Evolutionary conservation across 1,140 invertebrate genomes (phyloP), one percentile per base, ranked within the genome.

Genomic region (Caenorhabditis tropicalis): DNA sequence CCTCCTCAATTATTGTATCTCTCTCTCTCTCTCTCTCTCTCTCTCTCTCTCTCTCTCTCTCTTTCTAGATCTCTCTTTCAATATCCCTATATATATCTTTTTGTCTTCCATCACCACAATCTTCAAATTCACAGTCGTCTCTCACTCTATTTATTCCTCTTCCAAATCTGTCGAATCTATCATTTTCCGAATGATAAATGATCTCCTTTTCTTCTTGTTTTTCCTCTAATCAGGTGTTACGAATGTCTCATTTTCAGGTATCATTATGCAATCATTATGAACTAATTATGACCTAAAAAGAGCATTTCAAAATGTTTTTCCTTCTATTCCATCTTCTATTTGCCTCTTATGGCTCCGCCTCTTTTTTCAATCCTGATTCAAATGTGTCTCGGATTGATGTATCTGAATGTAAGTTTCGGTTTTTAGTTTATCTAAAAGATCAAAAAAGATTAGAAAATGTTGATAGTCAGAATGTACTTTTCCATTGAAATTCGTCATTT

Each of bases 91-190:
- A n/a, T n/a, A n/a, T n/a, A n/a, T 58, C 24, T 29, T 58, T 58
- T 51, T 16, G 12, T 29, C 53, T 58, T 27, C 53, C 53, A n/a
- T 51, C 60, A 74, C 65, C 65, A 74, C 29, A 31, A 74, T 74
- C 36, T 74, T n/a, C 29, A 6, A 46, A 21, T 74, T 46, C n/a
- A n/a, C n/a, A n/a, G n/a, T n/a, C n/a, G n/a, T n/a, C n/a, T n/a
- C n/a, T 43, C 39, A 5, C 39, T 6, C 39, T 43, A 43, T 43
- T 74, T n/a, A n/a, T 74, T 33, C 7, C 19, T 43, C 65, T 74
- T 43, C 65, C 65, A 74, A 74, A 74, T 74, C 65, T 74, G 65
- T 74, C 65, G 65, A 74, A 74, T 74, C 36, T 74, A 74, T 74
- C 65, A 74, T 74, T 74, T 31, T 74, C 65, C 65, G 65, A 33